phyloP scores from a whole-genome alignment of 2,797 vertebrate genomes.

The Cheirogaleus major region DNA sequence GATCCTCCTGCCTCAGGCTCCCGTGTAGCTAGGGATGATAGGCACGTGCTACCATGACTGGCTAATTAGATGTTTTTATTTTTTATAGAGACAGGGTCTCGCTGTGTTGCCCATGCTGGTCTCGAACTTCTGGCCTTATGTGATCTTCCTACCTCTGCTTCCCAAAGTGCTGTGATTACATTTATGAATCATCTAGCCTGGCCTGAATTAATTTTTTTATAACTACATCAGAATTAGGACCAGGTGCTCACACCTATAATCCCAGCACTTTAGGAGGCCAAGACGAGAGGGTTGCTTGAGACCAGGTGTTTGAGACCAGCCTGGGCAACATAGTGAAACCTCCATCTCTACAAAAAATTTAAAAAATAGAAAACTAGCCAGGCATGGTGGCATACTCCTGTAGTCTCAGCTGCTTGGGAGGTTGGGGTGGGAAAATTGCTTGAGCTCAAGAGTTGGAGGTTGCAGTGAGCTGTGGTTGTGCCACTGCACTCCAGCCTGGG shows the following conservation, averaged over 20 bases:
- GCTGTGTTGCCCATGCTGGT: background rate
- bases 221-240: constrained; percentile 17
- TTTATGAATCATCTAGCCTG: background rate
- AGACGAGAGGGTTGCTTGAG: background rate
- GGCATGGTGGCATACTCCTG: background rate
- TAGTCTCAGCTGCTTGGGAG: background rate
- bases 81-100: background rate
- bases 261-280: background rate
- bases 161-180: background rate
- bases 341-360: background rate
- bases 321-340: background rate
- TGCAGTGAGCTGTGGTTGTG: background rate
- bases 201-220: constrained; percentile 1
- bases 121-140: background rate
- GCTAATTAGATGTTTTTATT: background rate
- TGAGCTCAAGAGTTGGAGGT: background rate
- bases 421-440: background rate
- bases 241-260: background rate
- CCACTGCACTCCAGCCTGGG: background rate
- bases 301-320: background rate
- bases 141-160: background rate
- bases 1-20: background rate
- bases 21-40: background rate
- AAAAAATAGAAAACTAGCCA: background rate
- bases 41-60: background rate